Base-by-base conservation (phyloP, 1,140 invertebrate species). In the Arctopsyche grandis region DNA sequence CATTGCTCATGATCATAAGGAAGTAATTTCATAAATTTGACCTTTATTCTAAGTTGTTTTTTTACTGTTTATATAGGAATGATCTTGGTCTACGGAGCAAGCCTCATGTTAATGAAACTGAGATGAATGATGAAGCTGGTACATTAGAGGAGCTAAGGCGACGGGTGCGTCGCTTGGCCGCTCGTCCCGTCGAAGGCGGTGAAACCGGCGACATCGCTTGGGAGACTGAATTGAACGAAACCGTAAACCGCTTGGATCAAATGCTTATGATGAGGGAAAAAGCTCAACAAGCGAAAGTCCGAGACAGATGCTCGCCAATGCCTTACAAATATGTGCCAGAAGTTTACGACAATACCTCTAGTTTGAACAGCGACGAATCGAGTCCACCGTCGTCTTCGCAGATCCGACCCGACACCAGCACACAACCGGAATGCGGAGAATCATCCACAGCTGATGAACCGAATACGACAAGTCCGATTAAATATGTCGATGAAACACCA, bases 221-320 rank as follows among this genome's bases (percentile, higher is more conserved):
- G 91, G 91, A 91, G 66, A 86, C 89, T 46, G 91, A 92, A 81
- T 84, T 92, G 48, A 92, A 91, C 81, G 89, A 89, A 48, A 91
- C 91, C 0, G 91, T 92, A 1, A 91, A 92, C 69, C 92, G 91
- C 80, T 84, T 92, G n/a, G 91, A 92, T 84, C 90, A 91, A 77
- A 85, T 92, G 73, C 87, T 92, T 81, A 87, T 92, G 88, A 88
- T 91, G 86, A 88, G 90, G 71, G 89, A 91, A 69, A 91, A 88
- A 69, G 91, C 89, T 60, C 87, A 89, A 63, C 87, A 88, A 76
- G 87, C 87, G 74, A 83, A 66, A 26, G 16, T 12, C 4, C 74
- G 38, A 75, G 56, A 80, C n/a, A 19, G 75, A 77, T 29, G n/a
- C 46, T 46, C 66, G 29, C 29, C 46, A 14, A 19, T 63, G 56